phyloP scores from a whole-genome alignment of 1,140 invertebrate genomes.

The Leptestheria dahalacensis region DNA sequence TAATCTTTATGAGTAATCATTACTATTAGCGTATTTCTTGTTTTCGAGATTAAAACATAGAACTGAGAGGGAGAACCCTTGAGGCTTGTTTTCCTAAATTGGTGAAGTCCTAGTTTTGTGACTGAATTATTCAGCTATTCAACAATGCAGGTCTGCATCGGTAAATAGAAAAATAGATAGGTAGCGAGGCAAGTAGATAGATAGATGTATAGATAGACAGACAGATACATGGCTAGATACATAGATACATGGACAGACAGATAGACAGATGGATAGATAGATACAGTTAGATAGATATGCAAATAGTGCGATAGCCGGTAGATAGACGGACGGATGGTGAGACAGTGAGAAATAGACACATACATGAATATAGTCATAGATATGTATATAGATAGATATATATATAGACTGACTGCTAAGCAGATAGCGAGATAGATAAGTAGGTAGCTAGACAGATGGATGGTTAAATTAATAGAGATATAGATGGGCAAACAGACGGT shows the following conservation, averaged over 20 bases:
- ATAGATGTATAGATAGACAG: neutral
- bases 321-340: no score
- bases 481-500: neutral
- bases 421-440: neutral
- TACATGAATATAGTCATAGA: neutral
- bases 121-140: no score
- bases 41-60: no score
- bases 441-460: neutral
- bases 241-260: neutral
- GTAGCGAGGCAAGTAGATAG: neutral
- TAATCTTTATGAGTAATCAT: no score
- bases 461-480: neutral
- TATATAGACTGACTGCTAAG: neutral
- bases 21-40: no score
- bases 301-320: no score
- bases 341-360: neutral
- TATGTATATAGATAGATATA: neutral
- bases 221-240: neutral
- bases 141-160: no score
- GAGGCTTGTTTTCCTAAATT: no score
- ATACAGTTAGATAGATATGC: neutral
- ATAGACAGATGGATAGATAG: neutral
- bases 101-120: no score
- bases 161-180: no score
- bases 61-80: no score